Conservation (phyloP, 2,113 vertebrate species). For the Cyanoderma ruficeps region DNA sequence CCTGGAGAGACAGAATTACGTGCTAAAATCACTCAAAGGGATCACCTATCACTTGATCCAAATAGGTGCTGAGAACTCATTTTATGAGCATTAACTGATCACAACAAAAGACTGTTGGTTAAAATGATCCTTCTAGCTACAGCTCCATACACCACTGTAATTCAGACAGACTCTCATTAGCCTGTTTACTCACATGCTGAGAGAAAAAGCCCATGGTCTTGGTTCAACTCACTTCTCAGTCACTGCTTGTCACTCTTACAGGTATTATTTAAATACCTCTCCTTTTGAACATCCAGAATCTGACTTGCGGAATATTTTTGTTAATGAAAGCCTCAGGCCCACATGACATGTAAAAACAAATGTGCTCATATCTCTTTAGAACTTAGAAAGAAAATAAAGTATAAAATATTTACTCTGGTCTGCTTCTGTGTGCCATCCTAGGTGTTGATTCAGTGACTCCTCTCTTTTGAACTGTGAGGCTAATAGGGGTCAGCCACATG, state of each 20-base stretch:
- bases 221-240: background rate
- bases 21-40: background rate
- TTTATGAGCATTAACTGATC: background rate
- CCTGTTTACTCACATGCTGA: background rate
- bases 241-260: background rate
- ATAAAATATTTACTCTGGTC: background rate
- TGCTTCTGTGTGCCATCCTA: background rate
- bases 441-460: background rate
- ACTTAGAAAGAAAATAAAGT: background rate
- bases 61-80: background rate
- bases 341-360: background rate
- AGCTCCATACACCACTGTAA: background rate
- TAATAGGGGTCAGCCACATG: background rate
- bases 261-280: background rate
- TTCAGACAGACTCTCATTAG: background rate
- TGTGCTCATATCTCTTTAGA: rapidly evolving
- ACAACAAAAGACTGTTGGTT: background rate
- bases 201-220: background rate
- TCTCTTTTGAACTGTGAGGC: background rate
- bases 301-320: background rate
- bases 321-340: background rate
- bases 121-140: background rate
- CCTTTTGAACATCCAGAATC: background rate
- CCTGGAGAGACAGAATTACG: background rate
- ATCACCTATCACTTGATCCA: background rate